Conservation (phyloP, 2,888 invertebrate species). For the Nymphalis polychloros region DNA sequence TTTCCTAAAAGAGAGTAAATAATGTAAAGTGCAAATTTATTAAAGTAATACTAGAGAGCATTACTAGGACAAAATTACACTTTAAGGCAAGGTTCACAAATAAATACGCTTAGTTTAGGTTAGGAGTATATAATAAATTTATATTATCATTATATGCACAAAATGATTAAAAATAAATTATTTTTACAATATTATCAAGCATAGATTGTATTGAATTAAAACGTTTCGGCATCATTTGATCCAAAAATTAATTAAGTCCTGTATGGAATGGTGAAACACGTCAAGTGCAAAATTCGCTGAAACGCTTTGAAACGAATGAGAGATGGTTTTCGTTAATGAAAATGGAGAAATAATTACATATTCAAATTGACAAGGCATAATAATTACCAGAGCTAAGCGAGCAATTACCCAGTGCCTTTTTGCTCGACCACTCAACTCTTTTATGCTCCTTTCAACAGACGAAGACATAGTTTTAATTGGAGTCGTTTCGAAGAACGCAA, state of each 20-base stretch:
- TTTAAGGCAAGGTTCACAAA: no score
- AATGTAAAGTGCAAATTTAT: no score
- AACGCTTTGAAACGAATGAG: not conserved
- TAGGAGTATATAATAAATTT: no score
- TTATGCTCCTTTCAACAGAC: constrained; percentile 60
- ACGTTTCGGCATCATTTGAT: constrained; percentile 8
- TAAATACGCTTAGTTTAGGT: no score
- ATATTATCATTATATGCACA: not conserved
- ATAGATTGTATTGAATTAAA: not conserved
- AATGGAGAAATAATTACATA: constrained; percentile 30
- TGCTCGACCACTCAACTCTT: constrained; percentile 61
- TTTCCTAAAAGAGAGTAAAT: no score
- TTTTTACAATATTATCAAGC: not conserved
- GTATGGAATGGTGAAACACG: not conserved
- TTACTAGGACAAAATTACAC: no score
- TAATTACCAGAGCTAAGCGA: constrained; percentile 59
- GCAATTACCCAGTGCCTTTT: constrained; percentile 67
- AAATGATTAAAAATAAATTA: not conserved
- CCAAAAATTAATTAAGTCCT: constrained; percentile 14
- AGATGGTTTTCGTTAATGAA: constrained; percentile 11
- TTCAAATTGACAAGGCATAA: constrained; percentile 59
- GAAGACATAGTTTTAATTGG: constrained; percentile 79
- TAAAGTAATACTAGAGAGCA: no score
- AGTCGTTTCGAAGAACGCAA: constrained; percentile 66
- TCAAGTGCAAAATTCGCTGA: constrained; percentile 10